Conservation (phyloP, 2,113 vertebrate genomes). For the Progne subis region DNA sequence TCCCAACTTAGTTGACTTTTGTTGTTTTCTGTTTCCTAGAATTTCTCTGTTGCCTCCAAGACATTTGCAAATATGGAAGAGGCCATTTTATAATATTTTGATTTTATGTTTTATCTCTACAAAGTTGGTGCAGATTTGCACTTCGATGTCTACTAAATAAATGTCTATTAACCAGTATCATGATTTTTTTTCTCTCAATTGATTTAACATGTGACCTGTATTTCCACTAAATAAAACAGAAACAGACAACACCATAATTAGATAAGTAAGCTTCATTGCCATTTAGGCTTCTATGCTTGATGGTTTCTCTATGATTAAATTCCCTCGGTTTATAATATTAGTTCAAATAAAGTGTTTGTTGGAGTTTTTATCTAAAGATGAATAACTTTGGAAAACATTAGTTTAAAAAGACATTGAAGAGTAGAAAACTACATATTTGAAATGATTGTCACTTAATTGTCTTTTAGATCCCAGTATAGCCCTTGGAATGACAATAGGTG, state of each 20-base stretch:
- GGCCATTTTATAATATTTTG: neutral
- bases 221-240: neutral
- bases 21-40: neutral
- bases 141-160: neutral
- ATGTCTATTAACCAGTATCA: neutral
- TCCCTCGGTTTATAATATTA: neutral
- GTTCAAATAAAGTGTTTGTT: neutral
- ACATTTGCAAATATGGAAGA: neutral
- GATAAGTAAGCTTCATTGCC: neutral
- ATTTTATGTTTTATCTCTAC: neutral
- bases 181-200: neutral
- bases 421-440: neutral
- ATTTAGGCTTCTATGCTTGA: neutral
- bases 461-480: neutral
- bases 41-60: neutral
- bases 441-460: neutral
- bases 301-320: neutral
- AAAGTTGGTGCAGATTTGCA: neutral
- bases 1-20: rapidly evolving
- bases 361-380: neutral
- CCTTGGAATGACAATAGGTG: neutral
- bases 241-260: neutral
- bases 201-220: neutral
- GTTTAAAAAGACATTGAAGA: neutral
- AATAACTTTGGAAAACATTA: neutral